These are phyloP conservation scores for Esox niger DNA, from an alignment of 2,113 vertebrate species.

Conservation along the genomic window DNA sequence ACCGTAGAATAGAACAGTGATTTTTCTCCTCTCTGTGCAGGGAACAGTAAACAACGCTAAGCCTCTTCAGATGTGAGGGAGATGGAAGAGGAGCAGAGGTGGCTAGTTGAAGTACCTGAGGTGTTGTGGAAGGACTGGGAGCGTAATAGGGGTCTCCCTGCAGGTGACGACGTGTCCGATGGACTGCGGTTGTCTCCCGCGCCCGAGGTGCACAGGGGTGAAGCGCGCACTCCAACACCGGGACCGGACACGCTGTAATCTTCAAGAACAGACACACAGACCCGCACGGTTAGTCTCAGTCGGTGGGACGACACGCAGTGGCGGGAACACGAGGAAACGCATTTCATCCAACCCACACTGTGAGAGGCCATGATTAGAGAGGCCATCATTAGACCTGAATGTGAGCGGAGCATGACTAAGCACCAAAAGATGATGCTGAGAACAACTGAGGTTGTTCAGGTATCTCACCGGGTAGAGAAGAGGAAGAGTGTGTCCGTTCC, in stretches of 20 bases:
- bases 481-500: slow-evolving; percentile 75
- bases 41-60: slow-evolving; percentile 61
- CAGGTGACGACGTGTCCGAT: slow-evolving; percentile 55
- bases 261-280: slow-evolving; percentile 35
- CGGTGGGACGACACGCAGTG: not conserved
- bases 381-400: too few species aligned
- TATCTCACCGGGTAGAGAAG: slow-evolving; percentile 76
- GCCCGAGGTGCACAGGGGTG: slow-evolving; percentile 32
- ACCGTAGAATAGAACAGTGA: slow-evolving; percentile 10
- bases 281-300: slow-evolving; percentile 20
- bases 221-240: slow-evolving; percentile 41
- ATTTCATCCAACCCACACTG: too few species aligned
- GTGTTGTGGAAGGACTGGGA: slow-evolving; percentile 68
- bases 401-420: not conserved
- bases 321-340: not conserved
- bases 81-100: slow-evolving; percentile 12
- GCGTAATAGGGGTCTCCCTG: slow-evolving; percentile 56
- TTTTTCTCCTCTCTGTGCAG: too few species aligned
- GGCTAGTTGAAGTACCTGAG: slow-evolving; percentile 57
- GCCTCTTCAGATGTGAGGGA: slow-evolving; percentile 13
- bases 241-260: slow-evolving; percentile 71
- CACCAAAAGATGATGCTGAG: not conserved
- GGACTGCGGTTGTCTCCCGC: slow-evolving; percentile 46
- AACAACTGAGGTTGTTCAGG: not conserved
- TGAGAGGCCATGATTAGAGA: too few species aligned